Conservation (phyloP, 2,797 vertebrate species). For the Lacerta agilis region DNA sequence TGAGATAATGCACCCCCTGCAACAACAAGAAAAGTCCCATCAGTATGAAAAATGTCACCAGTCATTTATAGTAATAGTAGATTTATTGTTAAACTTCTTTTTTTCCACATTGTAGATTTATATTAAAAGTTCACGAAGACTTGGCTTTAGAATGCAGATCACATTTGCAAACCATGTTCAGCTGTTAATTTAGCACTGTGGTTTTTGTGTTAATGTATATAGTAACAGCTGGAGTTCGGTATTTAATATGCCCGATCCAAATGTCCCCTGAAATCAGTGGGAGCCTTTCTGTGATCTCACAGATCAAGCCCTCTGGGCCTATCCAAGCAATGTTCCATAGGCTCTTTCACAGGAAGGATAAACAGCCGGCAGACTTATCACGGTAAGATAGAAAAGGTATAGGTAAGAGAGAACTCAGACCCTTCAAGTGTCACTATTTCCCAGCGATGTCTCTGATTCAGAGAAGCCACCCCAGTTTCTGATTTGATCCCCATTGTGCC, state of each 20-base stretch:
- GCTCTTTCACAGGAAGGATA: neutral
- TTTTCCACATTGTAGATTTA: conserved; percentile 52
- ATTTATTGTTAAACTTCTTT: conserved; percentile 67
- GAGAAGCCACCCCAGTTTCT: too few relatives aligned
- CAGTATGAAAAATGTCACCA: conserved; percentile 58
- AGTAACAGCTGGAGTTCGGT: conserved; percentile 52
- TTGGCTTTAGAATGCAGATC: conserved; percentile 48
- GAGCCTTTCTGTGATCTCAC: conserved; percentile 39
- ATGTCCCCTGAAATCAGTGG: conserved; percentile 33
- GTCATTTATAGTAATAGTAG: conserved; percentile 59
- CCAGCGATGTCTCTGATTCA: too few relatives aligned
- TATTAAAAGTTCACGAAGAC: conserved; percentile 50
- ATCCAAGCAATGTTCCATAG: conserved; percentile 12
- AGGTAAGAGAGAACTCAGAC: too few relatives aligned
- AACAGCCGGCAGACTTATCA: neutral
- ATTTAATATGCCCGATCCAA: conserved; percentile 22
- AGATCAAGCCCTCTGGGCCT: conserved; percentile 5
- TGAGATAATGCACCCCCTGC: conserved; percentile 41
- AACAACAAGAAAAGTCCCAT: conserved; percentile 39
- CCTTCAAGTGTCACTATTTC: too few relatives aligned
- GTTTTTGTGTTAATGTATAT: conserved; percentile 45
- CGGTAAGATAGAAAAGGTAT: neutral
- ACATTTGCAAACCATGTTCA: conserved; percentile 50
- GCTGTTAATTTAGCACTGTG: conserved; percentile 62
- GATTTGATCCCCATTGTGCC: too few relatives aligned